phyloP scores from a whole-genome alignment of 2,888 invertebrate species.

The Adineta ricciae region DNA sequence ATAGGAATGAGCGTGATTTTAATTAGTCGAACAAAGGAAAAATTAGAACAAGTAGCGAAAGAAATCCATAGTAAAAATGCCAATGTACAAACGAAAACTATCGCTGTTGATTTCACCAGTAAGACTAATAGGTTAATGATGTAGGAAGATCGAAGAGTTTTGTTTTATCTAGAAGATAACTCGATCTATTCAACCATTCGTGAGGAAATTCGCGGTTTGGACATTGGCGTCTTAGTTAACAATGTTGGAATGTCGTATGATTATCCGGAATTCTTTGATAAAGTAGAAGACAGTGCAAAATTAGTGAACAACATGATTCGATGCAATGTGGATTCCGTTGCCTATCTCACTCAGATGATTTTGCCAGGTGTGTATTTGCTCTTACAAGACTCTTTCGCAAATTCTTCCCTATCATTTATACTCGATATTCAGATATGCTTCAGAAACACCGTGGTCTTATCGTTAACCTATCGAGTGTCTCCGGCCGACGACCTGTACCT shows the following conservation, averaged over 20 bases:
- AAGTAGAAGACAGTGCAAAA: conserved; percentile 40
- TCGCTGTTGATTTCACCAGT: conserved; percentile 70
- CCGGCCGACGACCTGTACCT: conserved; percentile 70
- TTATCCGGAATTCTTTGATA: conserved; percentile 61
- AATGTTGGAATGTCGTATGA: conserved; percentile 79
- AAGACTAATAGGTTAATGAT: conserved; percentile 41
- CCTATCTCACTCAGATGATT: conserved; percentile 67
- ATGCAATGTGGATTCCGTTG: conserved; percentile 35
- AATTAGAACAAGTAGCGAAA: conserved; percentile 42
- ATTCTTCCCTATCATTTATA: too few species aligned
- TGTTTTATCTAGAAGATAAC: conserved; percentile 49
- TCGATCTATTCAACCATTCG: conserved; percentile 65
- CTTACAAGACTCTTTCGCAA: too few species aligned
- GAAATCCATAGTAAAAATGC: conserved; percentile 50
- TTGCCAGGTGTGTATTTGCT: conserved; percentile 58
- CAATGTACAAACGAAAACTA: conserved; percentile 65
- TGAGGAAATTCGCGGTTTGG: conserved; percentile 61
- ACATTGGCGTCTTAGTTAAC: conserved; percentile 76
- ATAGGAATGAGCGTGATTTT: conserved; percentile 45
- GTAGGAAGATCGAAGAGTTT: neutral
- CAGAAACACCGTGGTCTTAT: conserved; percentile 62
- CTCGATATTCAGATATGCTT: conserved; percentile 45
- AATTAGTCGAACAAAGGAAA: conserved; percentile 46
- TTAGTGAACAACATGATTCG: conserved; percentile 20
- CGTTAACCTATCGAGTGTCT: conserved; percentile 76